A percentile compares a stretch with the other conserved stretches of the same genome.
phyloP scores from a whole-genome alignment of 2,113 vertebrate species.

The Salminus brasiliensis region DNA sequence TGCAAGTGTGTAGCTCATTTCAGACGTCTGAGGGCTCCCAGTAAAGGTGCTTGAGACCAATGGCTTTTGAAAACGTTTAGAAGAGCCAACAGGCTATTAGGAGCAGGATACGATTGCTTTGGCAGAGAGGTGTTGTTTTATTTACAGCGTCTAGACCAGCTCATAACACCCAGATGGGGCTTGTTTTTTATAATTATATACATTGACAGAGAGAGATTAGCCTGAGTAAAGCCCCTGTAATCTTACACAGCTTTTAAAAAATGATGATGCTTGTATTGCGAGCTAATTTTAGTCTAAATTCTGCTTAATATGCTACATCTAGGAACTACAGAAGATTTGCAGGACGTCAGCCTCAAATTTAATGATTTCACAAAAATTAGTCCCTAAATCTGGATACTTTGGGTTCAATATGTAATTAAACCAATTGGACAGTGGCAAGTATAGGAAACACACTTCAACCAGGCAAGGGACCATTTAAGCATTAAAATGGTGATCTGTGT shows the following conservation, averaged over 20 bases:
- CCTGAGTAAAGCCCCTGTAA: background rate
- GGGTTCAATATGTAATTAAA: too few relatives aligned
- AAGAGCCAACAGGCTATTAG: too few relatives aligned
- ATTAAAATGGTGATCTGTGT: too few relatives aligned
- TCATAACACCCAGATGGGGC: background rate
- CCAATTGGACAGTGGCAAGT: too few relatives aligned
- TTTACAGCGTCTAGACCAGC: background rate
- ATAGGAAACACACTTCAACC: too few relatives aligned
- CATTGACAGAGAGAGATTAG: background rate
- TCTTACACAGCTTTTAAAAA: background rate
- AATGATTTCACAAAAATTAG: too few relatives aligned
- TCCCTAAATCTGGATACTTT: too few relatives aligned
- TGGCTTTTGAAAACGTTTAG: background rate
- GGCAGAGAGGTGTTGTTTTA: background rate
- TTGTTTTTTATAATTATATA: background rate
- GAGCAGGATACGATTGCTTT: background rate
- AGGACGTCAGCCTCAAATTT: too few relatives aligned
- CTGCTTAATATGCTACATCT: too few relatives aligned
- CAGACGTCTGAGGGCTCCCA: background rate
- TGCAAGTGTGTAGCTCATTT: background rate
- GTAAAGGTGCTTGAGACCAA: background rate
- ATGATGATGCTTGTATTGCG: background rate
- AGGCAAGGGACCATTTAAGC: too few relatives aligned
- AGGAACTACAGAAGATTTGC: too few relatives aligned
- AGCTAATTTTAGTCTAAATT: too few relatives aligned